Percentiles rank a stretch among this genome's conserved stretches.
These are phyloP conservation scores for Aporophyla lueneburgensis DNA, from an alignment of 2,888 invertebrate genomes.

Conservation along the genomic window DNA sequence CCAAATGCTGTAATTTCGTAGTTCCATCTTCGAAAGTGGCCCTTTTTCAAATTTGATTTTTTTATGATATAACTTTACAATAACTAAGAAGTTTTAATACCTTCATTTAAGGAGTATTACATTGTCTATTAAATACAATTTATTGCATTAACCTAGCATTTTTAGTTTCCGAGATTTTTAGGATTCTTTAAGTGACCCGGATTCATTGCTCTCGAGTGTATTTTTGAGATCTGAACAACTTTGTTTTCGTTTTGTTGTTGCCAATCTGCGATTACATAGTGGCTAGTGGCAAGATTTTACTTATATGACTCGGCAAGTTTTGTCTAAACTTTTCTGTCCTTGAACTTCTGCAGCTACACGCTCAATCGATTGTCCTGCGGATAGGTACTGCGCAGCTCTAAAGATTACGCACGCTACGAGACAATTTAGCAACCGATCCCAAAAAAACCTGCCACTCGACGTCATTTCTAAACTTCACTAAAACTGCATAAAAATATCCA, in stretches of 20 bases:
- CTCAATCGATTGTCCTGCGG: neutral
- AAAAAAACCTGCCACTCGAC: neutral
- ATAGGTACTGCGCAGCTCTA: neutral
- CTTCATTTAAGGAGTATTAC: too few species aligned
- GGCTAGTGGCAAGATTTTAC: neutral
- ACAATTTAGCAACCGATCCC: neutral
- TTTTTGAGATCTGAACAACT: neutral
- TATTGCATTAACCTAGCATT: too few species aligned
- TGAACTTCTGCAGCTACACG: neutral
- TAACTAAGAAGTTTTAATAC: too few species aligned
- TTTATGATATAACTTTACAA: too few species aligned
- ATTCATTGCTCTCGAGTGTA: too few species aligned
- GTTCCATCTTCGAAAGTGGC: too few species aligned
- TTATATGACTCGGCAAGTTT: neutral
- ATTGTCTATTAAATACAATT: too few species aligned
- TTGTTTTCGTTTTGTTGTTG: neutral
- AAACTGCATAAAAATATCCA: conserved; percentile 32
- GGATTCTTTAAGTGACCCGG: too few species aligned
- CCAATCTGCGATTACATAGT: neutral
- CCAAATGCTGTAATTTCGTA: too few species aligned
- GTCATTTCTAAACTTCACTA: conserved; percentile 7
- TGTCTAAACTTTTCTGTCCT: neutral
- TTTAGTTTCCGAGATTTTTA: too few species aligned
- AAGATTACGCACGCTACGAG: neutral
- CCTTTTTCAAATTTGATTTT: too few species aligned